Evolutionary conservation across 2,888 invertebrate genomes (phyloP), one percentile per base, ranked within the genome.

Genomic region (Dorcus parallelipipedus): DNA sequence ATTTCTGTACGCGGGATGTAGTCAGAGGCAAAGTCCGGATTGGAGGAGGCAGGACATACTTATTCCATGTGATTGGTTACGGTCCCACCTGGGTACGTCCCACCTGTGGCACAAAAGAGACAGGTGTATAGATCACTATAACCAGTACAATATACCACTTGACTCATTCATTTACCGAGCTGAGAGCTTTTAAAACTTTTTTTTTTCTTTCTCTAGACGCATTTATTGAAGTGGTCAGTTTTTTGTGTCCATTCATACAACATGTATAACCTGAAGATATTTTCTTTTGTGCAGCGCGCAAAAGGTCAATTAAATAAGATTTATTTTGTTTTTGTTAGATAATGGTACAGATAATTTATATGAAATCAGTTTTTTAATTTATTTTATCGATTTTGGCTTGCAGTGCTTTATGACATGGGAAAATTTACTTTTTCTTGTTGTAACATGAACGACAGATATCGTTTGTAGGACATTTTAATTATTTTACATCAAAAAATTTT

Each of bases 71-170:
- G 45, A 45, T 45, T 45, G 45, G 45, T 45, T 45, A 17, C 9
- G 14, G 9, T 17, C 23, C 23, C 23, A 20, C 23, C 23, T 20
- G 9, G 45, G 45, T 17, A 43, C 58, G 49, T 41, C 57, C 49
- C 49, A 52, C 52, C 10, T 14, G 20, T 49, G 26, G 40, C 52
- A 51, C 41, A 59, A 59, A 51, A 47, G 39, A 54, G 55, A 59
- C 59, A 59, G 54, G 59, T 59, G 54, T 59, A 51, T 52, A 54
- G 41, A 55, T 55, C 58, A 54, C n/a, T 45, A 10, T 23, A 45
- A 9, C 14, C 14, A 20, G 9, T 10, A n/a, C 14, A 9, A 45
- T 45, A 10, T 45, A 42, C 42, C 42, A 42, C 14, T 45, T 10
- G 45, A 45, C 23, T 10, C n/a, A 45, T 45, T 45, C n/a, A n/a